A percentile compares a stretch with the other conserved stretches of the same genome.
phyloP scores from a whole-genome alignment of 2,888 invertebrate genomes.

The Andrena marginata region DNA sequence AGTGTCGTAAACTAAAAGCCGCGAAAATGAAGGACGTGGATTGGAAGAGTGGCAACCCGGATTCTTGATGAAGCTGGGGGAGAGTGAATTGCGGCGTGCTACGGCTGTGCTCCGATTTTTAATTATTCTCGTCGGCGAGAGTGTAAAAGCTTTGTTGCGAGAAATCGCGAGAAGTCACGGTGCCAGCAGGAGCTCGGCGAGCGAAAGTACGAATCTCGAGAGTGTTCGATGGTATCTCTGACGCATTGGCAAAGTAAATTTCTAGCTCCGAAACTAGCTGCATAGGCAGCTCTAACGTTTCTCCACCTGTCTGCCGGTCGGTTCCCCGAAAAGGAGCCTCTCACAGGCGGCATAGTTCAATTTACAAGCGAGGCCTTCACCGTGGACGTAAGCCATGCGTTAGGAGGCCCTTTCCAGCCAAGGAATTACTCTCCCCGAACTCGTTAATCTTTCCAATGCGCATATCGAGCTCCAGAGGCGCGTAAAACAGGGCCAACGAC shows the following conservation, averaged over 20 bases:
- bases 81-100: constrained; percentile 9
- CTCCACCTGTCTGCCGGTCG: too few species aligned
- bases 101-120: background rate
- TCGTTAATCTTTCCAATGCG: constrained; percentile 24
- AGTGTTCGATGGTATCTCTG: too few species aligned
- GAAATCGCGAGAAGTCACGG: too few species aligned
- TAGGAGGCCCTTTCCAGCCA: background rate
- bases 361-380: background rate
- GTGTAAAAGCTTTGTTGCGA: too few species aligned
- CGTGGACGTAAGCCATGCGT: background rate
- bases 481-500: constrained; percentile 41
- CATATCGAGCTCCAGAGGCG: constrained; percentile 20
- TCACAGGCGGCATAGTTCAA: background rate
- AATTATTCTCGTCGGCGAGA: background rate
- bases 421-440: constrained; percentile 19
- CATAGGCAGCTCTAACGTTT: too few species aligned
- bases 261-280: too few species aligned
- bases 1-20: constrained; percentile 41
- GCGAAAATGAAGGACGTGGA: constrained; percentile 29
- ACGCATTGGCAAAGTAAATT: too few species aligned
- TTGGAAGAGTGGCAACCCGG: background rate
- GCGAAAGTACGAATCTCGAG: too few species aligned
- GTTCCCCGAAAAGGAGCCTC: too few species aligned
- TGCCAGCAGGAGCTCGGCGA: too few species aligned
- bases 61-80: constrained; percentile 12